These are phyloP conservation scores for Leucoma salicis DNA, from an alignment of 2,888 invertebrate genomes.

Conservation along the genomic window DNA sequence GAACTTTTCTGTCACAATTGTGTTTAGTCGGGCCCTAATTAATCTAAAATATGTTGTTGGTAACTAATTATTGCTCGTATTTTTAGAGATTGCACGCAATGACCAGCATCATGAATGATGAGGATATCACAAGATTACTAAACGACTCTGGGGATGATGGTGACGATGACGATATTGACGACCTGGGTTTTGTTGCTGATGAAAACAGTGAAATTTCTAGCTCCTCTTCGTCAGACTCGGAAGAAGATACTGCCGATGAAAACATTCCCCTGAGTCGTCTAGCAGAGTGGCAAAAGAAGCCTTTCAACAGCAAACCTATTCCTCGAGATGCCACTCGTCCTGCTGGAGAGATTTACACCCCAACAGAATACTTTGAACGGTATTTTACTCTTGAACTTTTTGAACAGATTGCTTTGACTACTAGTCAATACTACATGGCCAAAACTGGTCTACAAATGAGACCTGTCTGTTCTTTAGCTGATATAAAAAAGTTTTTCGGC, in stretches of 20 bases:
- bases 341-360: not conserved
- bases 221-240: not conserved
- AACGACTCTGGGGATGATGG: not conserved
- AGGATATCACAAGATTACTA: not conserved
- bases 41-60: too few species aligned
- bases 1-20: slow-evolving; percentile 10
- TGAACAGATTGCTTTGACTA: slow-evolving; percentile 3
- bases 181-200: not conserved
- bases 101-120: not conserved
- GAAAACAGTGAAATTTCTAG: not conserved
- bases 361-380: slow-evolving; percentile 5
- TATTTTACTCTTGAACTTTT: slow-evolving; percentile 5
- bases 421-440: slow-evolving; percentile 3
- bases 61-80: not conserved
- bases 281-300: too few species aligned
- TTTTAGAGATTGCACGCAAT: not conserved
- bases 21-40: slow-evolving; percentile 6
- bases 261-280: not conserved
- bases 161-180: not conserved
- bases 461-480: too few species aligned
- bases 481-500: too few species aligned
- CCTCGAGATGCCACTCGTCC: not conserved
- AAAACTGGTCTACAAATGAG: slow-evolving; percentile 4
- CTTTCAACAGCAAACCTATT: not conserved
- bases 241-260: not conserved